Evolutionary conservation across 2,888 invertebrate species (phyloP).

Genomic region (Smittia aterrima): DNA sequence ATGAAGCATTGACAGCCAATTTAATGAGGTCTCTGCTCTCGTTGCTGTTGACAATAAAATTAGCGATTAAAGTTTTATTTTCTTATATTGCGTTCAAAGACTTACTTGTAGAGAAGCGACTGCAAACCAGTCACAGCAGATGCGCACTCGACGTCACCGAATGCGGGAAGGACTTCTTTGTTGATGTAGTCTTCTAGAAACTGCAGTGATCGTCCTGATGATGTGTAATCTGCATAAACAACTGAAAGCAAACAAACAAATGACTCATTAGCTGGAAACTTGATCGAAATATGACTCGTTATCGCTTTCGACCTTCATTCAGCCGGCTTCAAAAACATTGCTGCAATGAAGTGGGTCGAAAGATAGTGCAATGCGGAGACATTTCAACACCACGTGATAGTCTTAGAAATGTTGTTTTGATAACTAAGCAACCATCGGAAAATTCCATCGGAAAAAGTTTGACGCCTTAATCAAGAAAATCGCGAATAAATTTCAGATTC

Average conservation of each 20-base stretch:
- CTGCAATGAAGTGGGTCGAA: not conserved
- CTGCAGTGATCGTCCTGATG: conserved; percentile 76
- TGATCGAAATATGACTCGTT: conserved; percentile 4
- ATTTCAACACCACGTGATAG: too few relatives aligned
- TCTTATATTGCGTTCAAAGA: not conserved
- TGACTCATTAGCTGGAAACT: conserved; percentile 25
- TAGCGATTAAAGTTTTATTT: not conserved
- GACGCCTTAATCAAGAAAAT: not conserved
- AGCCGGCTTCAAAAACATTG: not conserved
- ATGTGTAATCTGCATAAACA: conserved; percentile 84
- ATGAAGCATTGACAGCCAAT: conserved; percentile 73
- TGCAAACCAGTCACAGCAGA: conserved; percentile 84
- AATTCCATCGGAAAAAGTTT: not conserved
- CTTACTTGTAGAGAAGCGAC: conserved; percentile 79
- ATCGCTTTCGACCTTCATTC: not conserved
- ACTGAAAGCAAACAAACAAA: conserved; percentile 58
- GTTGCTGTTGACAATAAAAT: conserved; percentile 59
- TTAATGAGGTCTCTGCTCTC: conserved; percentile 78
- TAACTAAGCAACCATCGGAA: not conserved
- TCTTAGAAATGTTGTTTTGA: too few relatives aligned
- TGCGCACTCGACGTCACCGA: conserved; percentile 69
- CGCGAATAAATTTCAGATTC: not conserved
- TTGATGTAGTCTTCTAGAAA: conserved; percentile 83
- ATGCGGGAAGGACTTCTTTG: conserved; percentile 75
- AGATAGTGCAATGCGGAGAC: not conserved